A percentile compares a stretch with the other conserved stretches of the same genome.
Conservation (phyloP, 2,797 vertebrate genomes). For the Scolopax rusticola region DNA sequence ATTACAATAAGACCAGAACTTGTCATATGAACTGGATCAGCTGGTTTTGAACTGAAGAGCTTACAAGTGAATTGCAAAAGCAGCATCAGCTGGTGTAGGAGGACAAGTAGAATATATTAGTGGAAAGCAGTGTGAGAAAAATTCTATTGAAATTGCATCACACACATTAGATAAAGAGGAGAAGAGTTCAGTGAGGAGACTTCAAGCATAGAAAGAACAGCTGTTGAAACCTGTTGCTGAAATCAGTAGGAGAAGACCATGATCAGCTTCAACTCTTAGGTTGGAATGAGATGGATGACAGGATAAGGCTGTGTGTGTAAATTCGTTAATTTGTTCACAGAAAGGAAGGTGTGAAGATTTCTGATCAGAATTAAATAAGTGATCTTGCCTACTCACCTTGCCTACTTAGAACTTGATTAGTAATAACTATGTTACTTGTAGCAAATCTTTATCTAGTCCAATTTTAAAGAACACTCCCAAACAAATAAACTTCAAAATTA, state of each 20-base stretch:
- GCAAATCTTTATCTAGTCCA: neutral
- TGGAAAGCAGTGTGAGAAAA: neutral
- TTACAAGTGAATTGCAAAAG: neutral
- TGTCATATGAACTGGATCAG: neutral
- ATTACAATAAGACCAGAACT: neutral
- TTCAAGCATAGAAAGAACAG: neutral
- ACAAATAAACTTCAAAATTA: neutral
- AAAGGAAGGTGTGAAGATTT: neutral
- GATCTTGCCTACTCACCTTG: neutral
- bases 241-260: neutral
- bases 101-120: neutral
- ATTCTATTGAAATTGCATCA: neutral
- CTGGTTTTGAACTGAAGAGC: neutral
- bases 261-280: neutral
- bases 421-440: neutral
- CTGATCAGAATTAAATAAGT: neutral
- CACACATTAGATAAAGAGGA: neutral
- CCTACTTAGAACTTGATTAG: neutral
- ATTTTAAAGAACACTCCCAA: neutral
- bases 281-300: neutral
- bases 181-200: neutral
- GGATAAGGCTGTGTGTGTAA: neutral
- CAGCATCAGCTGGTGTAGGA: neutral
- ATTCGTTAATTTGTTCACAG: neutral
- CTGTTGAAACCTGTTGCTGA: neutral